Evolutionary conservation across 2,113 vertebrate genomes (phyloP), one percentile per base, ranked within the genome.

Genomic region (Psephotus haematonotus): DNA sequence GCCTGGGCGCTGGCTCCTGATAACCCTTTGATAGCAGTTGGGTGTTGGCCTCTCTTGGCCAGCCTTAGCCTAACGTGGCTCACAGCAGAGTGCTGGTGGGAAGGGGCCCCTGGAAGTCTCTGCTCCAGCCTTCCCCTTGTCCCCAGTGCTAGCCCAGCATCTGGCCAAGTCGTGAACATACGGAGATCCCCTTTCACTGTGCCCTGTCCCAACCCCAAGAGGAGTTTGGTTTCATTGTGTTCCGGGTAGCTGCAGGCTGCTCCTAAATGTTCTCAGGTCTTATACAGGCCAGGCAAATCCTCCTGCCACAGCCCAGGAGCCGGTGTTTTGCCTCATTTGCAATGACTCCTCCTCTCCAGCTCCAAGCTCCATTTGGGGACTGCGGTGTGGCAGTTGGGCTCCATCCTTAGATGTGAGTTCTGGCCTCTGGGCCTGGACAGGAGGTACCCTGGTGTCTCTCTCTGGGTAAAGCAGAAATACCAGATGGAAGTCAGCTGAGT

Each of bases 391-490:
- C 17, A 27, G 44, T 4, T 35, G 37, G 49, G 11, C 41, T 53
- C 17, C 17, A n/a, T 22, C 43, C 25, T n/a, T 46, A 49, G 55
- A 41, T 0, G 0, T 3, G 13, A 37, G 49, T 35, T 35, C 35
- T 39, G 41, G 64, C 23, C 46, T 82, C 18, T 55, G 59, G 77
- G 28, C 59, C 64, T 47, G n/a, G 7, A 11, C 25, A 11, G 70
- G 71, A 53, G 28, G 10, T 29, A 11, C 50, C 31, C 47, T 27
- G 14, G 17, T 52, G 50, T 33, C 43, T 44, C 13, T 31, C 44
- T 16, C 20, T 5, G 50, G 22, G 35, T 60, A 20, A 71, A 67
- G 64, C 64, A 75, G 62, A 52, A 52, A 24, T 25, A 44, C 19
- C 18, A 16, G 39, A 16, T 31, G 25, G 24, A 20, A 17, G 15